These are phyloP conservation scores for Sebastes kiyomatsui DNA, from an alignment of 2,797 vertebrate genomes.

Conservation along the genomic window DNA sequence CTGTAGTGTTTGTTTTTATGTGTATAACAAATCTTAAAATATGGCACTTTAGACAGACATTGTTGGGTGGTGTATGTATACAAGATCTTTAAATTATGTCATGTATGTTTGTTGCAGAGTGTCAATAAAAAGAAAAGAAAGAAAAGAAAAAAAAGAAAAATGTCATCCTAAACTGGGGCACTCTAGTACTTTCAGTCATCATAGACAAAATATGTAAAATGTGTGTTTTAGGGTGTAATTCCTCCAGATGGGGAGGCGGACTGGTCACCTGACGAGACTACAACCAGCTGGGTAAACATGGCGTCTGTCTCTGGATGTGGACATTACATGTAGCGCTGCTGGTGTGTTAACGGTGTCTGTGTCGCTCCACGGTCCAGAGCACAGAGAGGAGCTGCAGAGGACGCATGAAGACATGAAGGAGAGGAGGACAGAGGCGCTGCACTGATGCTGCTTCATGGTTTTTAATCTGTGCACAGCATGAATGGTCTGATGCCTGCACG, in stretches of 20 bases:
- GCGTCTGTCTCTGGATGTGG: constrained; percentile 67
- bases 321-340: constrained; percentile 20
- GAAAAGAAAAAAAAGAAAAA: too few species aligned
- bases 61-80: too few species aligned
- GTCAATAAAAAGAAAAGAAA: too few species aligned
- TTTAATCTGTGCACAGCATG: constrained; percentile 4
- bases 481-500: constrained; percentile 25
- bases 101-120: too few species aligned
- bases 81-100: too few species aligned
- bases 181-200: background rate
- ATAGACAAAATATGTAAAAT: background rate
- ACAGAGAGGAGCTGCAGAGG: background rate
- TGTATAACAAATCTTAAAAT: too few species aligned
- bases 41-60: too few species aligned
- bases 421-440: background rate
- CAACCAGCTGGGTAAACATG: constrained; percentile 81
- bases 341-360: background rate
- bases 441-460: background rate
- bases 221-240: constrained; percentile 36
- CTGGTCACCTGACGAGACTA: constrained; percentile 75
- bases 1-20: too few species aligned
- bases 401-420: background rate
- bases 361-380: background rate
- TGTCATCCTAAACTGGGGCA: too few species aligned
- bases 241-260: constrained; percentile 4